Evolutionary conservation across 2,797 vertebrate genomes (phyloP), one percentile per base, ranked within the genome.

Genomic region (Pseudochaenichthys georgianus): DNA sequence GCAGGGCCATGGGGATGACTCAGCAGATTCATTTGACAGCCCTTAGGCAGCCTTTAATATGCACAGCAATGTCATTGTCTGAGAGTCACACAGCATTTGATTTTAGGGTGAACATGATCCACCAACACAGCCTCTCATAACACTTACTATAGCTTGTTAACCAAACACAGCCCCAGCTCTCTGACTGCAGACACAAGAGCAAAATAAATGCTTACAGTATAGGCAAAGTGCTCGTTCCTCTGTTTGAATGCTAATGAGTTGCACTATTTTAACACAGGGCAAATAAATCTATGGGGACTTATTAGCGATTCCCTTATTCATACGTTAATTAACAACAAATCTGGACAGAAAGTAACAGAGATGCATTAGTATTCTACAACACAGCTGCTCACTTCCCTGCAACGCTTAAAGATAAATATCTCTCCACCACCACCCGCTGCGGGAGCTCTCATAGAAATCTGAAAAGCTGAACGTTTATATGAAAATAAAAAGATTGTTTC

Each of bases 291-390:
- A 19, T 21, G n/a, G 31, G 63, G 65, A 55, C 60, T 66, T 52
- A 70, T 62, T 68, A 58, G 75, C 0, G 3, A 60, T 12, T 41
- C 5, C 31, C 64, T 77, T 67, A 61, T 68, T 70, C 65, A n/a
- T 15, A 59, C 54, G 77, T 75, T 64, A 72, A 78, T 82, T 75
- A 75, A 77, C 46, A 75, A 71, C 53, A 77, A 64, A 82, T 74
- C 23, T 72, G 85, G 60, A 62, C 43, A 13, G 51, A 63, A 57
- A 73, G 60, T 47, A 61, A 54, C 21, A 64, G 50, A 61, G 54
- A 52, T 54, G 58, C 51, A 77, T 82, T 66, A 74, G 78, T 52
- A 81, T 81, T 64, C 81, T 67, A 28, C 63, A 28, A 12, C 63
- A 58, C 28, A n/a, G 38, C 23, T 4, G 8, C 67, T 63, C 57